Evolutionary conservation across 2,113 vertebrate species (phyloP), one percentile per base, ranked within the genome.

Genomic region (Hypocryptadius cinnamomeus): DNA sequence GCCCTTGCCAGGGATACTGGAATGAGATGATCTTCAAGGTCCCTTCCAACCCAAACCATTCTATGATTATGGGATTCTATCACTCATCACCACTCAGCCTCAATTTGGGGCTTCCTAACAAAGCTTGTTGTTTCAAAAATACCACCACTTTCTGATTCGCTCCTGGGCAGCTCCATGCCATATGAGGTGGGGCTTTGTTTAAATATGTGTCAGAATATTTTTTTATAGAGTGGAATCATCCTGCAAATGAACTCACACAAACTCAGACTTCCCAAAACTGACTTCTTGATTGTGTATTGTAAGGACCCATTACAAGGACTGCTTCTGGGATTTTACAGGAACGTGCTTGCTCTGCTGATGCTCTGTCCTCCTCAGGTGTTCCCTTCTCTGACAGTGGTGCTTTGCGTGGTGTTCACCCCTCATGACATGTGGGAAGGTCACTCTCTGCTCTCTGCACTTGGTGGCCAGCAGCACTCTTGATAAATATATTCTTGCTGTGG

Each of bases 271-370:
- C 28, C 47, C 48, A 68, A 44, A 81, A 30, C 1, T 73, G 54
- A n/a, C 12, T 59, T 51, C 33, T 39, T 47, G 40, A 11, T 17
- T 89, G 60, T 24, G 13, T 42, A 39, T 35, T 57, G 57, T 53
- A 92, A 79, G n/a, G 13, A 77, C 18, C 4, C 42, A 35, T 13
- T 61, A 59, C 37, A 60, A 69, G 31, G 57, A 66, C 5, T 39
- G 27, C 3, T 51, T 78, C 70, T 17, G 16, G 6, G 64, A 54
- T 87, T 70, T 89, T 47, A 45, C 7, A 59, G 60, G 35, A 74
- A 57, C 0, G 0, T 54, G 4, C 15, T 40, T 92, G 37, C 25
- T 57, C 27, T 80, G 40, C 22, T 65, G 31, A 3, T 61, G 47
- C n/a, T 84, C 60, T 81, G n/a, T 40, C 22, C n/a, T 65, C 30